Evolutionary conservation across 2,888 invertebrate species (phyloP).

Genomic region (Lysandra coridon): DNA sequence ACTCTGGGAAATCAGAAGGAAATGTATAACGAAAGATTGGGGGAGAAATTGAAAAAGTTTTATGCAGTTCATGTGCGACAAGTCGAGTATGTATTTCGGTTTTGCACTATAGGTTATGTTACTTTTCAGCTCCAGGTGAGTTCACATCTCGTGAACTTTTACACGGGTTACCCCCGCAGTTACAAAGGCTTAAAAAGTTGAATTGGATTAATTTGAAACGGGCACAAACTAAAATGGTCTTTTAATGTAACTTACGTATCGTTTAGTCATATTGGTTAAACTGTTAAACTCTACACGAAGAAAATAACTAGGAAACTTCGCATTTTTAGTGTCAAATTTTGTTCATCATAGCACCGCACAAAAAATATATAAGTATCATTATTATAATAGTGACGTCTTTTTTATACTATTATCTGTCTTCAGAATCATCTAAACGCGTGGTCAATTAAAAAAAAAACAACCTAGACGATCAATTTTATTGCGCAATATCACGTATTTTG

Average conservation of each 20-base stretch:
- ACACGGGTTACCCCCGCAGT: neutral
- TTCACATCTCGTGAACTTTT: neutral
- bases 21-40: constrained; percentile 50
- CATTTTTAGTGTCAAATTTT: neutral
- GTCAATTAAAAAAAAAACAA: no score
- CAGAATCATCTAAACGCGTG: no score
- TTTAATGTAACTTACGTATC: neutral
- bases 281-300: neutral
- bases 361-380: neutral
- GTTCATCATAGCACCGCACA: neutral
- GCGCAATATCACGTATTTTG: no score
- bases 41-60: constrained; percentile 50
- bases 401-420: no score
- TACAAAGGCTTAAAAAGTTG: neutral
- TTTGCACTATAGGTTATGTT: neutral
- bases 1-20: constrained; percentile 44
- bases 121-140: neutral
- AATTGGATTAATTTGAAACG: neutral
- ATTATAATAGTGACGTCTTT: neutral
- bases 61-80: constrained; percentile 52
- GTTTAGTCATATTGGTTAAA: neutral
- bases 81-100: constrained; percentile 50
- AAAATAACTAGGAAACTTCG: neutral
- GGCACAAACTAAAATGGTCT: neutral
- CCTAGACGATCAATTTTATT: no score